Base-by-base conservation (phyloP, 1,140 invertebrate genomes). In the Solen grandis region DNA sequence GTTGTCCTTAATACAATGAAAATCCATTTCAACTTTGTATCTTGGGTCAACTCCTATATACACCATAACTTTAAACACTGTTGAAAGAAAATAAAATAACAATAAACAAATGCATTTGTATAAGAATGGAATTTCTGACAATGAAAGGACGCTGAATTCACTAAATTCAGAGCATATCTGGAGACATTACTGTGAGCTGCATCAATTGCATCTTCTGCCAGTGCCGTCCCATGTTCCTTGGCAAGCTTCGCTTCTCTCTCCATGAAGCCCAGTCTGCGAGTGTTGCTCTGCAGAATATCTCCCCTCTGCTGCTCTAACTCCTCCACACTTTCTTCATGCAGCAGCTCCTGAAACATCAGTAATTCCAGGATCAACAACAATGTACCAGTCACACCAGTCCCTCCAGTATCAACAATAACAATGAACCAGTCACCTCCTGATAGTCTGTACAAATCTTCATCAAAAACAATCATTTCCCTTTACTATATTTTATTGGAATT, bases 131-230 rank as follows among this genome's bases (percentile, higher is more conserved):
- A 52, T n/a, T 14, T 13, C 13, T 52, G n/a, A 52, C n/a, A n/a
- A 14, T n/a, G 13, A n/a, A n/a, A n/a, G 13, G 13, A 14, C n/a
- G n/a, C n/a, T 52, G 13, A 52, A 52, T 14, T n/a, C n/a, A 14
- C 46, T 52, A 52, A 52, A 52, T 13, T n/a, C 13, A 52, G 46
- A 25, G 52, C 1, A 54, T 1, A 54, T n/a, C n/a, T 1, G 27
- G 2, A 22, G 19, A 22, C n/a, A 69, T 65, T 82, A 82, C 82
- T 84, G 72, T 82, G 76, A 16, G 76, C 68, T 27, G 77, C 63
- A 50, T 83, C 76, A 13, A 87, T 63, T 25, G 80, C 83, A n/a
- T 84, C 77, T 16, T 86, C 68, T 33, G 84, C 84, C 55, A 88
- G 73, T n/a, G 73, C 74, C 29, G 69, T 70, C 36, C 83, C 81